Evolutionary conservation across 2,888 invertebrate species (phyloP).

Genomic region (Drosophila colorata): DNA sequence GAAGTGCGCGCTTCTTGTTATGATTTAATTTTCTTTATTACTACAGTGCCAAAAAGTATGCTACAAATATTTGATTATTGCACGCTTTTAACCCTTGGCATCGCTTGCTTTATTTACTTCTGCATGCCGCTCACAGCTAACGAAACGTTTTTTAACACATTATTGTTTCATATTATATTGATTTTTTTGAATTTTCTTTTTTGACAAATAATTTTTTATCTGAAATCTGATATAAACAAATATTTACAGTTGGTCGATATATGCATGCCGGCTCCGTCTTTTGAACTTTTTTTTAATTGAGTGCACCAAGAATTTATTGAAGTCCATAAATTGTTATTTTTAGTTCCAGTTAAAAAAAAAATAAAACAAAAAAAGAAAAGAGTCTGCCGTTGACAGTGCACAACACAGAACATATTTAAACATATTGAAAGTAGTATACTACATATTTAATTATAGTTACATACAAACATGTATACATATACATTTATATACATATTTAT

Average conservation of each 20-base stretch:
- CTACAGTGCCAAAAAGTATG: conserved; percentile 65
- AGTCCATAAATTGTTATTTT: conserved; percentile 55
- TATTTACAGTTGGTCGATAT: conserved; percentile 86
- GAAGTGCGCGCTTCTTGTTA: conserved; percentile 13
- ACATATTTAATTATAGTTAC: conserved; percentile 53
- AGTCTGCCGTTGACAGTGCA: conserved; percentile 59
- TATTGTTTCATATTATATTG: conserved; percentile 19
- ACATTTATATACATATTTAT: conserved; percentile 49
- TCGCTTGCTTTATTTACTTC: conserved; percentile 20
- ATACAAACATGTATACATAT: conserved; percentile 37
- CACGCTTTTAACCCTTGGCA: conserved; percentile 61
- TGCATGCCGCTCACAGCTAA: conserved; percentile 42
- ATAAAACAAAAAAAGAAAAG: conserved; percentile 13
- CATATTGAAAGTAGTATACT: conserved; percentile 21
- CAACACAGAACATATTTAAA: conserved; percentile 40
- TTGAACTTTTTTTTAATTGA: conserved; percentile 81
- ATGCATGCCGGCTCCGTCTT: conserved; percentile 86
- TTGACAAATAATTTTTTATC: conserved; percentile 40
- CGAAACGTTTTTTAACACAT: conserved; percentile 24
- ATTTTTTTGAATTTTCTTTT: conserved; percentile 24
- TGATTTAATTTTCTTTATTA: conserved; percentile 26
- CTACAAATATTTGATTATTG: conserved; percentile 34
- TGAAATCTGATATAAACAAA: conserved; percentile 74
- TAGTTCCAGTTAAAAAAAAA: conserved; percentile 41
- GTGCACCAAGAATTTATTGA: conserved; percentile 67